Base-by-base conservation (phyloP, 2,888 invertebrate genomes). In the Ashinkailepas kermadecensis region DNA sequence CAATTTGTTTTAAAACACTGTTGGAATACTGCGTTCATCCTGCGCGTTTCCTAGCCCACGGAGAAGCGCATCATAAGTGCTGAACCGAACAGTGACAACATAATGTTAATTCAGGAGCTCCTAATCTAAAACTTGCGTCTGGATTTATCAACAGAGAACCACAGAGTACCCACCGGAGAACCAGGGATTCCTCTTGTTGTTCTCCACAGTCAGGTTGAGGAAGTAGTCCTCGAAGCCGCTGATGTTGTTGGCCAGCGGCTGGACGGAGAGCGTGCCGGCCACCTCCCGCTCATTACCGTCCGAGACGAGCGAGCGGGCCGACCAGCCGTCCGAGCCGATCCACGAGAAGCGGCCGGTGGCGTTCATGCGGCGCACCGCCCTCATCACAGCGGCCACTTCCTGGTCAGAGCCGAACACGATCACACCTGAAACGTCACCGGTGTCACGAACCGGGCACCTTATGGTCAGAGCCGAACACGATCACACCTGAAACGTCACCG, bases 311-410 rank as follows among this genome's bases (percentile, higher is more conserved):
- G 93, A 92, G 80, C 97, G 88, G 12, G 95, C 96, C 86, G 95
- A 95, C 97, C 97, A 97, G 0, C 97, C 97, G 86, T 97, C 97
- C 62, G 95, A 96, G 0, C 97, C 97, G 65, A 97, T 96, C 97
- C 97, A 97, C 82, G 95, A 94, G 89, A 97, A 98, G 81, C 92
- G 91, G 11, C 94, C 94, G 0, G 96, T 96, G 15, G 95, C 95
- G 86, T 96, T 95, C 83, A 92, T 91, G 10, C 96, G 90, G 82
- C 94, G 91, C 0, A 97, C 95, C 0, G 97, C 97, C 80, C 93
- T 90, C 97, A 98, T 98, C 83, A 98, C 92, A 67, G 95, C 96
- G 0, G 96, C 95, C 13, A 97, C 97, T 89, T 97, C 97, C 89
- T 97, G 97, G 88, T 97, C 97, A 0, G 96, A 97, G 0, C 95